Percentiles rank a stretch among this genome's conserved stretches.
Evolutionary conservation across 2,797 vertebrate species (phyloP).

Genomic region (Monodelphis domestica): DNA sequence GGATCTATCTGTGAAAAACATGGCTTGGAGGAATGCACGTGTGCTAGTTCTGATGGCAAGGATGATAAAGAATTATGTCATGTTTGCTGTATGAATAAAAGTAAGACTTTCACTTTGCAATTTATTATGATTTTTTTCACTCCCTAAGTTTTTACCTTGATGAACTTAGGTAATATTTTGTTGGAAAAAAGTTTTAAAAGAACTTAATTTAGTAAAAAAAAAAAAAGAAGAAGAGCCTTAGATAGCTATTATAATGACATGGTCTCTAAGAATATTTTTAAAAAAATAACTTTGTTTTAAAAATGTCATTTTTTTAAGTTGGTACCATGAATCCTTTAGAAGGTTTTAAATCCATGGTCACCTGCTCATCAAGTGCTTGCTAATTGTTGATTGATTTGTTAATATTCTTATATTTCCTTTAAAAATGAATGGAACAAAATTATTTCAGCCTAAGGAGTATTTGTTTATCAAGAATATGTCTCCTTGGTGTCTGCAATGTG

Average conservation of each 20-base stretch:
- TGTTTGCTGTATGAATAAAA: constrained; percentile 96
- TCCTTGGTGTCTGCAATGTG: background rate
- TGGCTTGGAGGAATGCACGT: constrained; percentile 92
- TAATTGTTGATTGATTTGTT: background rate
- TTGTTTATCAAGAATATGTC: background rate
- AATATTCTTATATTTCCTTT: background rate
- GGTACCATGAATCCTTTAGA: background rate
- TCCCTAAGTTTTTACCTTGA: constrained; percentile 34
- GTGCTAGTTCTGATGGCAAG: constrained; percentile 88
- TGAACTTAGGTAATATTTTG: constrained; percentile 22
- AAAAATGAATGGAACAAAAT: background rate
- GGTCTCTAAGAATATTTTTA: background rate
- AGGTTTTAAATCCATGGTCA: constrained; percentile 35
- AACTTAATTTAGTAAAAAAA: constrained; percentile 29
- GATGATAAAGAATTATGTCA: constrained; percentile 96
- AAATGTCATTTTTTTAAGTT: constrained; percentile 1
- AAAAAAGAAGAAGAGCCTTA: too few relatives aligned
- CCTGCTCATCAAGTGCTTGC: background rate
- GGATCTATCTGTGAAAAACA: constrained; percentile 96
- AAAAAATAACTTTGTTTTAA: constrained; percentile 40
- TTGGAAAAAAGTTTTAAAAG: constrained; percentile 23
- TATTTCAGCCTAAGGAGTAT: background rate
- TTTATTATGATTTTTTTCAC: constrained; percentile 12
- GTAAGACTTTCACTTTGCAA: constrained; percentile 85
- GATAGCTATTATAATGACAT: constrained; percentile 1